Evolutionary conservation across 2,888 invertebrate genomes (phyloP).

Genomic region (Metacarcinus magister): DNA sequence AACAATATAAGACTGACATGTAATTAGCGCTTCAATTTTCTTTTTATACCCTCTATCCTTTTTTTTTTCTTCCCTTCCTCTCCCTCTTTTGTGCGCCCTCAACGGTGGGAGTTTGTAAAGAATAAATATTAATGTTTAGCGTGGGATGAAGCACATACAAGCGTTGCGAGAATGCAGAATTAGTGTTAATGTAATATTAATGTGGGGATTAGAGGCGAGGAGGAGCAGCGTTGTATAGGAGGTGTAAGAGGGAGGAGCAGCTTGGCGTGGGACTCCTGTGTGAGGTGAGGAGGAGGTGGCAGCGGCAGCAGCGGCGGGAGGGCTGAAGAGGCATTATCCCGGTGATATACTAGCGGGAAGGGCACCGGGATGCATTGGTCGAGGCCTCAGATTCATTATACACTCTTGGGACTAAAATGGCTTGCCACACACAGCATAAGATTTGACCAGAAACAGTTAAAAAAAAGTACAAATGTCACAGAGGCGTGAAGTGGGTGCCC

Average conservation of each 20-base stretch:
- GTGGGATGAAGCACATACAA: neutral
- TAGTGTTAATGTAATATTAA: slow-evolving; percentile 7
- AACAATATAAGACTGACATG: slow-evolving; percentile 36
- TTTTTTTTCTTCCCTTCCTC: neutral
- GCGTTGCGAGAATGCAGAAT: neutral
- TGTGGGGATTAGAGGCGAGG: neutral
- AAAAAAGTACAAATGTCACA: slow-evolving; percentile 75
- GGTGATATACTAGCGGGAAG: slow-evolving; percentile 67
- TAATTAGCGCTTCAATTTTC: slow-evolving; percentile 34
- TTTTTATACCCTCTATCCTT: neutral
- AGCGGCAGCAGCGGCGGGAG: neutral
- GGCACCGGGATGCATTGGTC: slow-evolving; percentile 62
- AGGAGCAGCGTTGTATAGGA: neutral
- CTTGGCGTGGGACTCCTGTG: neutral
- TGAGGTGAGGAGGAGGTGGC: neutral
- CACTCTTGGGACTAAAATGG: slow-evolving; percentile 75
- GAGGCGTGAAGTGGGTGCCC: neutral
- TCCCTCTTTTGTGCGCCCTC: neutral
- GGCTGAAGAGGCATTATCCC: slow-evolving; percentile 50
- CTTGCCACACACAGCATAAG: slow-evolving; percentile 76
- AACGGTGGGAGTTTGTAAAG: neutral
- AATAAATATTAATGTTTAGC: neutral
- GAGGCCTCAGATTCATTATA: slow-evolving; percentile 76
- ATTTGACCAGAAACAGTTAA: slow-evolving; percentile 78
- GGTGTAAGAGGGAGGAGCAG: neutral